These are phyloP conservation scores for Isichthys henryi DNA, from an alignment of 2,113 vertebrate species.

Conservation along the genomic window DNA sequence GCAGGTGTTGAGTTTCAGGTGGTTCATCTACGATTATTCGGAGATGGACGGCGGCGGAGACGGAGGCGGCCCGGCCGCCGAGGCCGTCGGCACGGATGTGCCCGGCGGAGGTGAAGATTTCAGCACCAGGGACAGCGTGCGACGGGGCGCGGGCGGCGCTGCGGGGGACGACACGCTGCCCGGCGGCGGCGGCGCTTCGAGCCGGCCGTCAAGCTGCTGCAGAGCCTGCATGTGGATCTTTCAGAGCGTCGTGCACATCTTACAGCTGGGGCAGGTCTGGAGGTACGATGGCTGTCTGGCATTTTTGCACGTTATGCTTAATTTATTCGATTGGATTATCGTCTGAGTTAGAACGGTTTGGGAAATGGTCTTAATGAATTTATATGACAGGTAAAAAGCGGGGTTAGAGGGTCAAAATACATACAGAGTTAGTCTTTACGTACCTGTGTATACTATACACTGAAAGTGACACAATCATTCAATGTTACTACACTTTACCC, in stretches of 20 bases:
- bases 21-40: slow-evolving; percentile 83
- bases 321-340: background rate
- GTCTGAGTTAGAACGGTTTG: background rate
- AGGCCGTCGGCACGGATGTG: slow-evolving; percentile 62
- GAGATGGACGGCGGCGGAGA: slow-evolving; percentile 47
- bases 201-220: slow-evolving; percentile 70
- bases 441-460: background rate
- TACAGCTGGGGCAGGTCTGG: slow-evolving; percentile 91
- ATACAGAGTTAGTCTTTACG: background rate
- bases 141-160: slow-evolving; percentile 55
- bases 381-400: background rate
- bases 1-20: slow-evolving; percentile 88
- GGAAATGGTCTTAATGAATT: background rate
- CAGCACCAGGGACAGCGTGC: slow-evolving; percentile 65
- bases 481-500: background rate
- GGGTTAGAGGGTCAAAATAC: background rate
- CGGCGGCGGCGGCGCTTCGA: slow-evolving; percentile 44
- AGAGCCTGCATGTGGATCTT: slow-evolving; percentile 79
- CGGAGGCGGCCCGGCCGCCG: slow-evolving; percentile 48
- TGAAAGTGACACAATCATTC: background rate
- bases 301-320: background rate
- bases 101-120: slow-evolving; percentile 55
- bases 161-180: slow-evolving; percentile 49
- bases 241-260: slow-evolving; percentile 75
- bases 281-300: slow-evolving; percentile 58